Evolutionary conservation across 1,140 invertebrate species (phyloP).

Genomic region (Zaprionus camerounensis): DNA sequence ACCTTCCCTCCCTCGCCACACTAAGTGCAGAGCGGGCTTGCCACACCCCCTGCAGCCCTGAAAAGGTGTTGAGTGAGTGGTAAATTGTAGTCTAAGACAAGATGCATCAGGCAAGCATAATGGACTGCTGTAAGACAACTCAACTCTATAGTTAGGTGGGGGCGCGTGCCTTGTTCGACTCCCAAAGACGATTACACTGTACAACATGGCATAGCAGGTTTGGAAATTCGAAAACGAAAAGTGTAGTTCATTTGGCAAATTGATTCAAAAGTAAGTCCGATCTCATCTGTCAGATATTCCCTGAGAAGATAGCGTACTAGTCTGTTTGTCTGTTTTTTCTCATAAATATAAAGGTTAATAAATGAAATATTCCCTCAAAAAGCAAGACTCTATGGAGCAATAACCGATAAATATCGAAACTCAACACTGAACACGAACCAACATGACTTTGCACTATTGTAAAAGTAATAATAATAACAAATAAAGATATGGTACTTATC

Average conservation of each 20-base stretch:
- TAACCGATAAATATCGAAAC: slow-evolving; percentile 4
- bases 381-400: neutral
- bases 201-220: neutral
- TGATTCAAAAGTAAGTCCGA: too few relatives aligned
- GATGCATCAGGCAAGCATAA: neutral
- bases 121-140: neutral
- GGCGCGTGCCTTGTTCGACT: neutral
- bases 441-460: neutral
- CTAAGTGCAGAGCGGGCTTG: neutral
- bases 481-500: neutral
- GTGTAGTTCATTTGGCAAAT: too few relatives aligned
- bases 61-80: slow-evolving; percentile 11
- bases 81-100: slow-evolving; percentile 3
- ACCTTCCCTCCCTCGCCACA: slow-evolving; percentile 5
- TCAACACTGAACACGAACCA: neutral
- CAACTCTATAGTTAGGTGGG: neutral
- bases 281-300: too few relatives aligned
- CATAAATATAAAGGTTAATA: too few relatives aligned
- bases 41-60: neutral
- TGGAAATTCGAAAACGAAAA: neutral
- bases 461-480: neutral
- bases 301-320: too few relatives aligned
- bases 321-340: too few relatives aligned
- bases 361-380: too few relatives aligned
- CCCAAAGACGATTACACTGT: neutral